Evolutionary conservation across 1,140 invertebrate genomes (phyloP), one percentile per base, ranked within the genome.

Genomic region (Formica exsecta): DNA sequence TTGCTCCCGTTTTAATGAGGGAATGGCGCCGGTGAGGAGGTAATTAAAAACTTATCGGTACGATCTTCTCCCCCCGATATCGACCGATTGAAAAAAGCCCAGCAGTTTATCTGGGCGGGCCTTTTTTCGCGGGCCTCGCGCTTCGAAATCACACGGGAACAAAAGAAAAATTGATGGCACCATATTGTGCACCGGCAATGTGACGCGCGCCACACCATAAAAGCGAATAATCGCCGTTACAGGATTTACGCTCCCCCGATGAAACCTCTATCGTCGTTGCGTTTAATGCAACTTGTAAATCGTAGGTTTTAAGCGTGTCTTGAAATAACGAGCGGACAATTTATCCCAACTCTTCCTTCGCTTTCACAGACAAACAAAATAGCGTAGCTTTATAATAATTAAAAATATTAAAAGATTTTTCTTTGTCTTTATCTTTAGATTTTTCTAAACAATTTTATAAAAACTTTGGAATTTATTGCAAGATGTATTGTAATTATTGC

Each of bases 131-230:
- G 48, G 16, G 48, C 48, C 19, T 29, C 29, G 8, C 41, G 66
- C 54, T 73, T 62, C 32, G 68, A 83, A 83, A 83, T 83, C 68
- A 48, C 79, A 38, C 29, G 68, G 38, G 79, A 48, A 83, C 38
- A 62, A 83, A 73, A 62, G 79, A 74, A 83, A 83, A 83, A 83
- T 83, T 83, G 57, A 83, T 83, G 79, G 57, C 68, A 13, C 68
- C 51, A 73, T 74, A 74, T 73, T 73, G 79, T 32, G 44, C 25
- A 38, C 3, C 29, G 79, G 66, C 66, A 61, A 81, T 73, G 68
- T 83, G 79, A 83, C 68, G 68, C 38, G 25, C 9, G 51, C 13
- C 22, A 22, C 19, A 22, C 38, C 38, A 83, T 83, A 83, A 83
- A 83, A 83, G 54, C 79, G 57, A 83, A 74, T 74, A 83, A 83